Evolutionary conservation across 2,113 vertebrate species (phyloP), one percentile per base, ranked within the genome.

Genomic region (Ascaphus truei): DNA sequence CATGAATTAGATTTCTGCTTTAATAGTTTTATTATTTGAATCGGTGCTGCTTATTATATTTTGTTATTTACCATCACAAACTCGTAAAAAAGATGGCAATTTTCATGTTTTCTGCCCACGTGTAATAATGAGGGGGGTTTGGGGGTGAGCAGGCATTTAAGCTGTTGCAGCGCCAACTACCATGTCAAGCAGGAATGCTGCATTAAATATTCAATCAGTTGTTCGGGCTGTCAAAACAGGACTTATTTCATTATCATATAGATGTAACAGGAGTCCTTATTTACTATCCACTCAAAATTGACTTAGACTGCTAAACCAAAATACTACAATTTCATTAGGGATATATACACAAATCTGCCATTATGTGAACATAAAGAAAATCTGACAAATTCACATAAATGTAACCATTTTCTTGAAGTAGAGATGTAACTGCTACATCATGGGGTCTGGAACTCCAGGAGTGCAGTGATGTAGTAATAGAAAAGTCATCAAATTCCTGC

Each of bases 161-260:
- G 47, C 45, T 51, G 37, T 26, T 63, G 61, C 30, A 51, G 51
- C 50, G 50, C 51, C 30, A 63, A 13, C 51, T n/a, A n/a, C n/a
- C n/a, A 25, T 51, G 45, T 51, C 43, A 51, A 45, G 61, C 45
- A 63, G 56, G 39, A 41, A 33, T 41, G 39, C 33, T 7, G 45
- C 61, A 51, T 63, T 63, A 63, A 63, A 63, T 51, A 51, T 63
- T 63, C 47, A 63, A 26, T 41, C 39, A 15, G 56, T 16, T 51
- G 18, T 63, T 51, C 48, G 29, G 22, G 45, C 43, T 63, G 61
- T 63, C 61, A 63, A 18, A 20, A 11, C 18, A 25, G 61, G 31
- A 63, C 51, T 63, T 51, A 63, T 51, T 51, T 13, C 61, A 63
- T 45, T 18, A 45, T 63, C 45, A 63, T 63, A 63, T 63, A 63